Percentiles rank a stretch among this genome's conserved stretches.
Conservation (phyloP, 92 coral and sea anemone genomes). For the Palythoa grandiflora region DNA sequence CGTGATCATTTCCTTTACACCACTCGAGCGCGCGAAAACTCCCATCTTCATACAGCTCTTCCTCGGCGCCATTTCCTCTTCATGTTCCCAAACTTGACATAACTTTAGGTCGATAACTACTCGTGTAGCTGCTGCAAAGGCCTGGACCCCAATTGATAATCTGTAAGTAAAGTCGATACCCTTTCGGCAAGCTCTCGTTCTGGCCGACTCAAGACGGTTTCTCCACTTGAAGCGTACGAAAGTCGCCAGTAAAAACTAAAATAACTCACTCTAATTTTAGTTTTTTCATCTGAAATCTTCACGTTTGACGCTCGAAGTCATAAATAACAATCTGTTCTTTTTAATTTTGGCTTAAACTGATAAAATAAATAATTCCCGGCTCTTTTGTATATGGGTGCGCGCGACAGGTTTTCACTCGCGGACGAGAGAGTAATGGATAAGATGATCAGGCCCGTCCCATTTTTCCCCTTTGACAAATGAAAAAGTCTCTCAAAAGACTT, state of each 20-base stretch:
- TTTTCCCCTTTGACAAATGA: neutral
- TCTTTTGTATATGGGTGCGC: slow-evolving; percentile 6
- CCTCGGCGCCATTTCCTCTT: slow-evolving; percentile 4
- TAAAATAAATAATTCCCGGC: neutral
- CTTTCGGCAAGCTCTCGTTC: slow-evolving; percentile 7
- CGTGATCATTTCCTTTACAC: neutral
- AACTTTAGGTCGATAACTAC: slow-evolving; percentile 5
- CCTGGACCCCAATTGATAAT: neutral
- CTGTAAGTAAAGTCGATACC: slow-evolving; percentile 13
- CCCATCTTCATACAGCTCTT: neutral
- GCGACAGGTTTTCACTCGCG: slow-evolving; percentile 8
- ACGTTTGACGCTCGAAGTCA: neutral
- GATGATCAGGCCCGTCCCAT: neutral
- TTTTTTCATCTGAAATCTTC: neutral
- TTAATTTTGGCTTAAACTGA: slow-evolving; percentile 8
- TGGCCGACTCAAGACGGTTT: slow-evolving; percentile 13
- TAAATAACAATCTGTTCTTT: neutral
- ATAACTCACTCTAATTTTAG: neutral
- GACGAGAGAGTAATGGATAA: neutral
- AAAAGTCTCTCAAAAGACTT: neutral
- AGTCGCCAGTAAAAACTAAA: neutral
- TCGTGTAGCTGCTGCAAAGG: neutral
- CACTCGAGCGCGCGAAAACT: slow-evolving; percentile 6
- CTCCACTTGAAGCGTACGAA: neutral
- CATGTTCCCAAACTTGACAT: slow-evolving; percentile 1